These are phyloP conservation scores for Amblyjoppa fuscipennis DNA, from an alignment of 2,888 invertebrate genomes.

Conservation along the genomic window DNA sequence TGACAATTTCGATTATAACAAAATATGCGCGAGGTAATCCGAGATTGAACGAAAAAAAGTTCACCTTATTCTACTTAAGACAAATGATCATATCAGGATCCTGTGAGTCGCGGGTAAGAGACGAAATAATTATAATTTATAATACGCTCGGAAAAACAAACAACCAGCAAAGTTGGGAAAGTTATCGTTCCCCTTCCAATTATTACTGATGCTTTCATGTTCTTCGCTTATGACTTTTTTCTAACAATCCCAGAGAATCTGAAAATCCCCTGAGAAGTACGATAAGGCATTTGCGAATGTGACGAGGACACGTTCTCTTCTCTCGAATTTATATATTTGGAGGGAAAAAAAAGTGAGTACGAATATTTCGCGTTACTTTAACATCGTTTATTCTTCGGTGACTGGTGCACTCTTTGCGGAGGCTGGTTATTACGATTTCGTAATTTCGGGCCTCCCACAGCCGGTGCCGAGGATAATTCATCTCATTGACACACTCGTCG, in stretches of 20 bases:
- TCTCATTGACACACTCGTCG: slow-evolving; percentile 33
- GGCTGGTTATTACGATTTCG: slow-evolving; percentile 28
- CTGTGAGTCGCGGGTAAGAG: not conserved
- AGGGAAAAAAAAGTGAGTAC: not conserved
- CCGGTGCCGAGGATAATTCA: slow-evolving; percentile 19
- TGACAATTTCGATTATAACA: slow-evolving; percentile 8
- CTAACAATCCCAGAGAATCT: not conserved
- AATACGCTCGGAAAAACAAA: not conserved
- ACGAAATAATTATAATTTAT: slow-evolving; percentile 5
- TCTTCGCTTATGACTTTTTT: slow-evolving; percentile 18
- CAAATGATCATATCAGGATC: not conserved
- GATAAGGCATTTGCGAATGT: not conserved
- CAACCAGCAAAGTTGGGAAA: not conserved
- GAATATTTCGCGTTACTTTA: slow-evolving; percentile 18
- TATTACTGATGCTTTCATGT: not conserved
- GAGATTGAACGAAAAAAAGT: not conserved
- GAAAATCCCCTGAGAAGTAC: not conserved
- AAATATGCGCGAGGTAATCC: slow-evolving; percentile 12
- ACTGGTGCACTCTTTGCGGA: not conserved
- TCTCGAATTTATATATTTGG: not conserved
- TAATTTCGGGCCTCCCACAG: slow-evolving; percentile 14
- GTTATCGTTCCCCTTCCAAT: not conserved
- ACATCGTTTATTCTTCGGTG: not conserved
- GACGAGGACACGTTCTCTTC: not conserved
- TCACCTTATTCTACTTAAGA: slow-evolving; percentile 3